Conservation (phyloP, 2,113 vertebrate species). For the Cariama cristata region DNA sequence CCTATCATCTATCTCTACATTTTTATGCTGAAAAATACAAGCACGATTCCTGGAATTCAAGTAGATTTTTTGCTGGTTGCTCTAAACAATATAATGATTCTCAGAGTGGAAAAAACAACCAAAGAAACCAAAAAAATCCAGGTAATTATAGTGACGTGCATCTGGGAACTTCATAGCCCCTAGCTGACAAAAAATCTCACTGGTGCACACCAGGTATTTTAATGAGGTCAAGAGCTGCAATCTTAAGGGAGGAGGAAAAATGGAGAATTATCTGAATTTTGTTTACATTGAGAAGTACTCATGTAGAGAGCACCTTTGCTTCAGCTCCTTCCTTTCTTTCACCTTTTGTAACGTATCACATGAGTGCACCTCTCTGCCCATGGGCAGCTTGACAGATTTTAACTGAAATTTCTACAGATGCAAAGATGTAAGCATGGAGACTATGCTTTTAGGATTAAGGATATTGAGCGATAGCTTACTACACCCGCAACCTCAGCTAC, state of each 20-base stretch:
- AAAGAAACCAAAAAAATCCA: not conserved
- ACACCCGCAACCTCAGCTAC: not conserved
- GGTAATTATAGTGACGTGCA: not conserved
- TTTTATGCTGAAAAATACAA: not conserved
- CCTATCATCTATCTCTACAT: not conserved
- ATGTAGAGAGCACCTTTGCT: not conserved
- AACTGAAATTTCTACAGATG: not conserved
- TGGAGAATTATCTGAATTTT: not conserved
- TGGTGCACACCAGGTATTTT: not conserved
- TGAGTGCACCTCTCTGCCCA: not conserved
- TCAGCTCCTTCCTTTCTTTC: not conserved
- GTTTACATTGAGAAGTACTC: not conserved
- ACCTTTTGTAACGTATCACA: not conserved
- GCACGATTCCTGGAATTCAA: not conserved
- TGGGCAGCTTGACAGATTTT: not conserved
- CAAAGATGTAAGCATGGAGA: not conserved
- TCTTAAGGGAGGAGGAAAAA: not conserved
- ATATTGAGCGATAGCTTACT: not conserved
- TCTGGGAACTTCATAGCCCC: not conserved
- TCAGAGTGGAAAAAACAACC: not conserved
- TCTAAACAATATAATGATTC: not conserved
- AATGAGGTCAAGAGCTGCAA: not conserved
- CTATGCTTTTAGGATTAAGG: not conserved
- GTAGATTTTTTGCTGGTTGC: not conserved
- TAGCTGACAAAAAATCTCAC: not conserved